phyloP scores from a whole-genome alignment of 2,888 invertebrate species.

The Cepaea hortensis region DNA sequence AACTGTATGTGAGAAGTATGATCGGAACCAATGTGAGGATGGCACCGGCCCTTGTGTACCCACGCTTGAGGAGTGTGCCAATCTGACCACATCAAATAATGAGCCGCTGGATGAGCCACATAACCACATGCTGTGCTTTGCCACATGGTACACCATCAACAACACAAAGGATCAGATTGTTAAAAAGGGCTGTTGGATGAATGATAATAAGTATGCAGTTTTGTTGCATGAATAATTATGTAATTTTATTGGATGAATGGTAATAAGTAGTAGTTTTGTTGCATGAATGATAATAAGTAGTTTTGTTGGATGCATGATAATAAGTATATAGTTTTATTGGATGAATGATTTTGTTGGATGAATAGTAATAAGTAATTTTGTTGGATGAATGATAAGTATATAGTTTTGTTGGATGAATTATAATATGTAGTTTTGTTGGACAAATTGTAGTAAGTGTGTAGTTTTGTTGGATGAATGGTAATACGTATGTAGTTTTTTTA shows the following conservation, averaged over 20 bases:
- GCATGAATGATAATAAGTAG: no score
- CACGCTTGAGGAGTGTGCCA: slow-evolving; percentile 28
- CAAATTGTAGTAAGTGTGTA: no score
- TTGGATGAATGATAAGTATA: no score
- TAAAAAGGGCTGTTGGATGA: slow-evolving; percentile 90
- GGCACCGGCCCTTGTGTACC: slow-evolving; percentile 1
- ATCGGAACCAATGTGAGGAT: slow-evolving; percentile 3
- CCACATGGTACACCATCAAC: slow-evolving; percentile 83
- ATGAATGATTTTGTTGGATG: slow-evolving; percentile 73
- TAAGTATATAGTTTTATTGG: background rate
- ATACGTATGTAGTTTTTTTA: slow-evolving; percentile 81
- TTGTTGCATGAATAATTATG: background rate
- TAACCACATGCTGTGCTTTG: slow-evolving; percentile 83
- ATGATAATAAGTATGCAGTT: slow-evolving; percentile 79
- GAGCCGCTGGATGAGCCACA: slow-evolving; percentile 19
- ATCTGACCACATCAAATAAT: slow-evolving; percentile 22
- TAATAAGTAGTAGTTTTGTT: no score
- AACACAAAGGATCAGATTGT: slow-evolving; percentile 71
- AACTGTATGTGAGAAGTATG: slow-evolving; percentile 38
- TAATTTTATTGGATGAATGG: no score
- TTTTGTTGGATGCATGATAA: slow-evolving; percentile 87
- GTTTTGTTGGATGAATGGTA: slow-evolving; percentile 87
- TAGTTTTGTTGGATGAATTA: slow-evolving; percentile 86
- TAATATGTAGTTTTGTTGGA: slow-evolving; percentile 70
- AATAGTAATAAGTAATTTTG: slow-evolving; percentile 79